A percentile compares a stretch with the other conserved stretches of the same genome.
Evolutionary conservation across 1,140 invertebrate genomes (phyloP).

Genomic region (Heliconius melpomene): DNA sequence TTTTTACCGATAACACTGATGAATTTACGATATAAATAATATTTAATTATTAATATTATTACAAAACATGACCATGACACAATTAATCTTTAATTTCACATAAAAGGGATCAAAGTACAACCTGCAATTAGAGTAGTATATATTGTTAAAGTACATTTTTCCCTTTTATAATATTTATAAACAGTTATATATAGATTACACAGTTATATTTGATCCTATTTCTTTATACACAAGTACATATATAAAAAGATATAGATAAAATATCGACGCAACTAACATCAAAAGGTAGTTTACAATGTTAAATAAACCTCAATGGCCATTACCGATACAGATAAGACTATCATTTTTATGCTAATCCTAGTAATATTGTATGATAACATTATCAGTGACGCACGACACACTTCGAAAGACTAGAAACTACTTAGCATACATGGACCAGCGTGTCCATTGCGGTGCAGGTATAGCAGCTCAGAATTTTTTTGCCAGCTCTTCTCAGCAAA

Average conservation of each 20-base stretch:
- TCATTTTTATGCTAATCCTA: not conserved
- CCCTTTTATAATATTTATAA: not conserved
- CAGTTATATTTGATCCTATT: not conserved
- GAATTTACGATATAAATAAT: not conserved
- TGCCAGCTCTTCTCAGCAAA: too few relatives aligned
- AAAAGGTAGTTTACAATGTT: constrained; percentile 9
- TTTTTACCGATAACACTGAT: not conserved
- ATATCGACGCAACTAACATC: not conserved
- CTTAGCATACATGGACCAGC: too few relatives aligned
- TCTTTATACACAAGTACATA: not conserved
- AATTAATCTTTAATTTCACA: not conserved
- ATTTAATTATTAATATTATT: not conserved
- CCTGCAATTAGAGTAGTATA: not conserved
- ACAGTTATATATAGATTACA: not conserved
- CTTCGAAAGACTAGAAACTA: too few relatives aligned
- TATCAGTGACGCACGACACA: not conserved
- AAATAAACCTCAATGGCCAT: constrained; percentile 10
- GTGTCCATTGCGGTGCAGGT: too few relatives aligned
- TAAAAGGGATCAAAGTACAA: not conserved
- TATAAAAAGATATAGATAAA: not conserved
- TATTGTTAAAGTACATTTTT: not conserved
- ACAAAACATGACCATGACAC: not conserved
- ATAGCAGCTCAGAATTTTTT: too few relatives aligned
- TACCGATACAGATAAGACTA: not conserved
- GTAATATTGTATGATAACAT: not conserved